Percentiles rank a stretch among this genome's conserved stretches.
These are phyloP conservation scores for Agriotes lineatus DNA, from an alignment of 2,888 invertebrate genomes.

Conservation along the genomic window DNA sequence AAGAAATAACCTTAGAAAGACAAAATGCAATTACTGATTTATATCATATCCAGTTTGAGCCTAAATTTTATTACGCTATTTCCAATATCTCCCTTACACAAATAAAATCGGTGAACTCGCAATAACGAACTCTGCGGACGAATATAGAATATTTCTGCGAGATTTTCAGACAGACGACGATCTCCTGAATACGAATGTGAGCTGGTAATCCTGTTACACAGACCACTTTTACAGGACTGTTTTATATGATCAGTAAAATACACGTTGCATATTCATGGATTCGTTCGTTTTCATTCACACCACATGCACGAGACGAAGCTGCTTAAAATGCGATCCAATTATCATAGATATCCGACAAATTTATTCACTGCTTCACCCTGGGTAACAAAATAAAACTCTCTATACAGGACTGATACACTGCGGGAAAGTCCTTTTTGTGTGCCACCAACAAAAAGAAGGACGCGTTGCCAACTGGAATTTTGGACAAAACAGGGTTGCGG, in stretches of 20 bases:
- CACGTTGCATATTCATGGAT: conserved; percentile 60
- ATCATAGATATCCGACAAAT: conserved; percentile 54
- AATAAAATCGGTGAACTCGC: conserved; percentile 45
- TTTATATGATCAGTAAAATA: conserved; percentile 60
- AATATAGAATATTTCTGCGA: conserved; percentile 57
- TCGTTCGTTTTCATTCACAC: conserved; percentile 52
- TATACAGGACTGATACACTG: neutral
- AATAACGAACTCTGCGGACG: conserved; percentile 52
- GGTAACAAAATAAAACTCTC: conserved; percentile 38
- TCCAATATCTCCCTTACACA: conserved; percentile 40
- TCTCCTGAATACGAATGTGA: conserved; percentile 55
- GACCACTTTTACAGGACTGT: conserved; percentile 58
- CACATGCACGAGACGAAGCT: conserved; percentile 46
- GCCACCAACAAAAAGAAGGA: no score
- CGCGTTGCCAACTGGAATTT: no score
- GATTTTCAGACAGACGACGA: conserved; percentile 50
- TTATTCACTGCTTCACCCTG: conserved; percentile 50
- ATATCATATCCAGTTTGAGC: neutral
- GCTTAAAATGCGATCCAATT: conserved; percentile 58
- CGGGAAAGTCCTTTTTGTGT: no score
- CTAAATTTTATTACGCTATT: conserved; percentile 33
- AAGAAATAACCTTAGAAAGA: neutral
- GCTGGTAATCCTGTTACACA: conserved; percentile 57
- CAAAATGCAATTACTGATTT: neutral
- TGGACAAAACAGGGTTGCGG: no score